Base-by-base conservation (phyloP, 2,797 vertebrate species). In the Synanceia verrucosa region DNA sequence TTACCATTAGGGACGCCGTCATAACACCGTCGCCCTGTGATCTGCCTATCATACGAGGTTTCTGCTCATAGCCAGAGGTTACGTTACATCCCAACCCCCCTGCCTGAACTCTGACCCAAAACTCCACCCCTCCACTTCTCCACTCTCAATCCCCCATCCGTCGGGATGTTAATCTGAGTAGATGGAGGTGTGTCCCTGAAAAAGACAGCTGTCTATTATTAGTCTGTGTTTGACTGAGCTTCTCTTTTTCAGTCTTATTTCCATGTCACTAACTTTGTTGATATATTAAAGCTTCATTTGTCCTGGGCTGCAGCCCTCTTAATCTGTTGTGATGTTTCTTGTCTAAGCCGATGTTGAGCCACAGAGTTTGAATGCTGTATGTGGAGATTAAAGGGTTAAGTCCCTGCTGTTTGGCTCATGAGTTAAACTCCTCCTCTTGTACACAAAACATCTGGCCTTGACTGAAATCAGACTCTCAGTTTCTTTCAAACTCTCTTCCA, bases 361-460 rank as follows among this genome's bases (percentile, higher is more conserved):
- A 16, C 43, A 72, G 46, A 41, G 43, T 56, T 61, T 62, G 41
- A 31, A 57, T 48, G 62, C 60, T 83, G 59, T 50, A 9, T 76
- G 16, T 64, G 64, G 73, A 59, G 69, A 78, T 81, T 57, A 84
- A 86, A n/a, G 78, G 82, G 89, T 91, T 91, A 91, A 86, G 18
- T 84, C 56, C 76, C 41, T 74, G 65, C 65, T 53, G 55, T 80
- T 79, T 69, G 62, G 73, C 72, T 75, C 31, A 50, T 51, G 26
- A 70, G 78, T 79, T 72, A 46, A 81, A 75, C 74, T 63, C 70
- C 83, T 72, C 69, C 70, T 75, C 79, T 64, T 61, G 61, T 66
- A 65, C 78, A 73, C 66, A 67, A 58, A 72, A 64, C 70, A 84
- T 77, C 72, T 85, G 86, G 76, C 81, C 79, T 88, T 73, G 69